These are phyloP conservation scores for Erpornis zantholeuca DNA, from an alignment of 2,113 vertebrate genomes.

Conservation along the genomic window DNA sequence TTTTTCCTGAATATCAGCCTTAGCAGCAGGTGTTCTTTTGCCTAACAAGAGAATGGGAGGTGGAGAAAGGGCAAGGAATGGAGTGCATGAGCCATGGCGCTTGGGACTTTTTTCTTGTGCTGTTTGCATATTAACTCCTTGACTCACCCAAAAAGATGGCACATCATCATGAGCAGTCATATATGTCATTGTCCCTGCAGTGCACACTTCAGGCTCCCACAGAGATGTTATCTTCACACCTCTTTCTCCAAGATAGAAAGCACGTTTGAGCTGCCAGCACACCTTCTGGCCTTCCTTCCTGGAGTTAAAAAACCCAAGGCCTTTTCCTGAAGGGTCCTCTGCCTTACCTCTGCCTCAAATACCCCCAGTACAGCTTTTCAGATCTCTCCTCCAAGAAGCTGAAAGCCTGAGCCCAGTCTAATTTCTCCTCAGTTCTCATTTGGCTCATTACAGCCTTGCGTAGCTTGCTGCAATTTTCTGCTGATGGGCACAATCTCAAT, in stretches of 20 bases:
- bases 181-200: not conserved
- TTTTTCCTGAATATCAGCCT: not conserved
- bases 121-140: not conserved
- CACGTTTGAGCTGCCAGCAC: not conserved
- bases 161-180: not conserved
- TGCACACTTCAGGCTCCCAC: not conserved
- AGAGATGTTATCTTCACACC: conserved; percentile 15
- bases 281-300: not conserved
- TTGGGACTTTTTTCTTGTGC: not conserved
- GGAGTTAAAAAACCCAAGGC: not conserved
- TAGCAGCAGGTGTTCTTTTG: not conserved
- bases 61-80: not conserved
- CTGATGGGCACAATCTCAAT: conserved; percentile 2
- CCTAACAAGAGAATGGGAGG: not conserved
- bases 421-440: conserved; percentile 17
- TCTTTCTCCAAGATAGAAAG: not conserved
- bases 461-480: conserved; percentile 46
- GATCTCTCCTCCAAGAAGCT: not conserved
- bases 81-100: not conserved
- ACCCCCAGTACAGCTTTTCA: not conserved
- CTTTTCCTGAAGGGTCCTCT: not conserved
- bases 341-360: not conserved
- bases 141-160: not conserved
- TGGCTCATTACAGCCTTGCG: conserved; percentile 29
- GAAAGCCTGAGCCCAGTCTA: not conserved